Base-by-base conservation (phyloP, 2,797 vertebrate genomes). In the Strix occidentalis region DNA sequence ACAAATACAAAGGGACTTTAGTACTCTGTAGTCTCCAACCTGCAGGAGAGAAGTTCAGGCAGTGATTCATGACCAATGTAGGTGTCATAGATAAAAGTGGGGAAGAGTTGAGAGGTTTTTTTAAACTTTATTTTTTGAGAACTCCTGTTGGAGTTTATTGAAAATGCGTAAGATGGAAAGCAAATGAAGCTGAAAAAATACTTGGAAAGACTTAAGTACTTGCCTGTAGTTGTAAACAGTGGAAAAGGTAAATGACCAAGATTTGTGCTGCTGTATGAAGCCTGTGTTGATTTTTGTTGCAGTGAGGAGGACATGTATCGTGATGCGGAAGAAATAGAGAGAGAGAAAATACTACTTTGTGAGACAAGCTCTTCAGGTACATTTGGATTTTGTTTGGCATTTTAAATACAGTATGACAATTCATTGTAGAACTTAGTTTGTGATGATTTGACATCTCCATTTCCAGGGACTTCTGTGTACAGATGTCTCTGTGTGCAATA, bases 281-380 rank as follows among this genome's bases (percentile, higher is more conserved):
- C 95, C n/a, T 87, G 33, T 71, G 53, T 68, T 89, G 74, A 13
- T 95, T 98, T 94, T 97, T 96, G 66, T 96, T 97, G 78, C 96
- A 99, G 99, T 31, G 98, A 98, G 71, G 99, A 99, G 97, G 99
- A 99, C 95, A 97, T 99, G 92, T 99, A 99, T 97, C 98, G 98
- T 96, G 99, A 98, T 50, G 98, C 97, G 26, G 99, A 99, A 94
- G 99, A 99, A 98, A 98, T 99, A 97, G 97, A 98, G 95, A 98
- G 98, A 91, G 97, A 98, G 82, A 98, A 97, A 91, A 94, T 96
- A 48, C 46, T 96, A 11, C 96, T 97, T 79, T 88, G 43, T 97
- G 97, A 97, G 96, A 95, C 77, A 65, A 96, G 63, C 83, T 80
- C 68, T 89, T 90, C 98, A 98, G 98, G 98, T 98, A 98, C 68